Evolutionary conservation across 2,797 vertebrate species (phyloP).

Genomic region (Microctenopoma steveboyesi): DNA sequence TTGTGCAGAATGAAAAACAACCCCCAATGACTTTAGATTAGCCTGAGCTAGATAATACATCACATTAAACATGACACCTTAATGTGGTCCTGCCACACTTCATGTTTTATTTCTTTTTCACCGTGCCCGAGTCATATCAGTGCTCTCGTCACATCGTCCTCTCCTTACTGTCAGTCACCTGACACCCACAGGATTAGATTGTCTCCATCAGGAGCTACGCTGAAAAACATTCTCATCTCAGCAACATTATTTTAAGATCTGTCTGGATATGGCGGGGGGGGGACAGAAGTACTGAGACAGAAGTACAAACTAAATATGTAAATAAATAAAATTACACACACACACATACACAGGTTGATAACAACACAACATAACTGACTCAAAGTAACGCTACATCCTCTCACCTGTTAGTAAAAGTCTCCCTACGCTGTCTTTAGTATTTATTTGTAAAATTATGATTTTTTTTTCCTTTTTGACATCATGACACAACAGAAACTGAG

Average conservation of each 20-base stretch:
- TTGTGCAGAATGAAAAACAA: conserved; percentile 9
- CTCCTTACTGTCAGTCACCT: conserved; percentile 31
- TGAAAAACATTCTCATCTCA: conserved; percentile 14
- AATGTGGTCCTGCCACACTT: conserved; percentile 18
- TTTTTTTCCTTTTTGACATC: too few species aligned
- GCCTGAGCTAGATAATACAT: conserved; percentile 29
- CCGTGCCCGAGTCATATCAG: neutral
- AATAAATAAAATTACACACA: too few species aligned
- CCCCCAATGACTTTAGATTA: conserved; percentile 16
- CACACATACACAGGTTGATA: too few species aligned
- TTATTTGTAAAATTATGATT: too few species aligned
- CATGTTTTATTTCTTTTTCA: conserved; percentile 8
- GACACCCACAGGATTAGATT: conserved; percentile 21
- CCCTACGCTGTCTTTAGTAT: too few species aligned
- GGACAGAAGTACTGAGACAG: too few species aligned
- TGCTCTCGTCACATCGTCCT: conserved; percentile 21
- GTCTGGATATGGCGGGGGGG: conserved; percentile 6
- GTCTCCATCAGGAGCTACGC: neutral
- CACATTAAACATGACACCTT: conserved; percentile 38
- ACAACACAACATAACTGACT: too few species aligned
- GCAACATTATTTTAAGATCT: conserved; percentile 1
- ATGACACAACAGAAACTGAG: too few species aligned
- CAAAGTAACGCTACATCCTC: too few species aligned
- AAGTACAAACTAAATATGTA: too few species aligned
- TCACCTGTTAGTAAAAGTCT: too few species aligned